phyloP scores from a whole-genome alignment of 2,888 invertebrate species.

The Lycocerus yunnanus region DNA sequence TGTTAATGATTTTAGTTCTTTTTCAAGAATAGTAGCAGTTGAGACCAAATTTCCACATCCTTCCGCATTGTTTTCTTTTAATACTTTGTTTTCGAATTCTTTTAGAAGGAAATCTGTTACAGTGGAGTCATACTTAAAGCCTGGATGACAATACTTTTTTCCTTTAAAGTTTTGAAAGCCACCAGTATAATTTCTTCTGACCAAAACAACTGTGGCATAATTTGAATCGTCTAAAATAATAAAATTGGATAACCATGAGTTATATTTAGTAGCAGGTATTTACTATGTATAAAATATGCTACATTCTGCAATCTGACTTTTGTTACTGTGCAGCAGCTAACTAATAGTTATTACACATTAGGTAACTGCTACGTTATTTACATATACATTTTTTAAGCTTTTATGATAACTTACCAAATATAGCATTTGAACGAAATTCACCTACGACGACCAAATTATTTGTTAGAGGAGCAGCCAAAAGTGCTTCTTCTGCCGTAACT shows the following conservation, averaged over 20 bases:
- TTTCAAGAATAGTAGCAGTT: constrained; percentile 53
- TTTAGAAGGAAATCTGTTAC: constrained; percentile 67
- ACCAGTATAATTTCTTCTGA: constrained; percentile 56
- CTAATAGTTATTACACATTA: no score
- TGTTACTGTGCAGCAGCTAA: not conserved
- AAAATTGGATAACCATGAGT: not conserved
- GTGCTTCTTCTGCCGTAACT: constrained; percentile 65
- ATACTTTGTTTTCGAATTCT: constrained; percentile 59
- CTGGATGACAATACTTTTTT: constrained; percentile 69
- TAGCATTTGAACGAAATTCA: constrained; percentile 48
- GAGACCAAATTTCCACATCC: constrained; percentile 39
- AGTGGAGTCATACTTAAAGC: constrained; percentile 59
- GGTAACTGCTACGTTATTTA: no score
- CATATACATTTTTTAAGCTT: not conserved
- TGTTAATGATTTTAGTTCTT: constrained; percentile 65
- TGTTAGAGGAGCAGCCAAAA: constrained; percentile 58
- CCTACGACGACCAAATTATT: constrained; percentile 57
- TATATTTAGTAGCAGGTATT: no score
- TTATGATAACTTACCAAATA: constrained; percentile 10
- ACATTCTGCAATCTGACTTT: not conserved
- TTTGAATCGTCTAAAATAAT: constrained; percentile 41
- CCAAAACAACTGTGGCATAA: constrained; percentile 66
- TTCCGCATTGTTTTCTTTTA: constrained; percentile 36
- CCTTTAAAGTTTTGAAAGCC: constrained; percentile 59
- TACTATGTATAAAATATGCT: no score